Percentiles rank a stretch among this genome's conserved stretches.
phyloP scores from a whole-genome alignment of 1,140 invertebrate species.

The Ruditapes philippinarum region DNA sequence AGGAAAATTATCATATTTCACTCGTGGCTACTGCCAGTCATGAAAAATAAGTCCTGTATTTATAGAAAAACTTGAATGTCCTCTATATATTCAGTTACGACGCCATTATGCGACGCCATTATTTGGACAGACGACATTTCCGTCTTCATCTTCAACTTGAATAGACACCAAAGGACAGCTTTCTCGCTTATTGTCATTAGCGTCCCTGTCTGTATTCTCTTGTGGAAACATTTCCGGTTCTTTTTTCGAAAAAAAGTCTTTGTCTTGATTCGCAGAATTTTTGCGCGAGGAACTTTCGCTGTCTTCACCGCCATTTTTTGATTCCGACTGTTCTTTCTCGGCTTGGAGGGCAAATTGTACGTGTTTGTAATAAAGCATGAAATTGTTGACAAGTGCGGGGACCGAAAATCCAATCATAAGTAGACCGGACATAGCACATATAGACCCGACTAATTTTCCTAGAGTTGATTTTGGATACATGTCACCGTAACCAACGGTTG shows the following conservation, averaged over 20 bases:
- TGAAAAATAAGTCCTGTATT: too few species aligned
- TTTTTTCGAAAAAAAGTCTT: neutral
- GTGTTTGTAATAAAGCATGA: conserved; percentile 52
- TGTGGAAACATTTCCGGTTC: neutral
- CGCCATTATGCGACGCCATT: too few species aligned
- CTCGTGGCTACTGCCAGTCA: too few species aligned
- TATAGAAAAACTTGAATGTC: too few species aligned
- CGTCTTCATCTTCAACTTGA: neutral
- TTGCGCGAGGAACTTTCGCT: neutral
- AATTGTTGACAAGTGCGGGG: conserved; percentile 55
- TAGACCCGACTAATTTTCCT: conserved; percentile 79
- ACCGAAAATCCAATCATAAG: conserved; percentile 94
- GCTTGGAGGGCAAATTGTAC: conserved; percentile 43
- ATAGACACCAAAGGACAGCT: neutral
- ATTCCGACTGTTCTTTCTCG: conserved; percentile 5
- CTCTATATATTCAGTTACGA: too few species aligned
- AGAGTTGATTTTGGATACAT: conserved; percentile 75
- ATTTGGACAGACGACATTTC: neutral
- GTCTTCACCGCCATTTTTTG: neutral
- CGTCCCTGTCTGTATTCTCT: neutral
- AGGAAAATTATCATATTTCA: too few species aligned
- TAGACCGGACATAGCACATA: conserved; percentile 99
- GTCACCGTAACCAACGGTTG: conserved; percentile 87
- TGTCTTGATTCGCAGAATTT: too few species aligned
- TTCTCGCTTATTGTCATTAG: conserved; percentile 23